Evolutionary conservation across 2,797 vertebrate species (phyloP).

Genomic region (Urosaurus nigricauda): DNA sequence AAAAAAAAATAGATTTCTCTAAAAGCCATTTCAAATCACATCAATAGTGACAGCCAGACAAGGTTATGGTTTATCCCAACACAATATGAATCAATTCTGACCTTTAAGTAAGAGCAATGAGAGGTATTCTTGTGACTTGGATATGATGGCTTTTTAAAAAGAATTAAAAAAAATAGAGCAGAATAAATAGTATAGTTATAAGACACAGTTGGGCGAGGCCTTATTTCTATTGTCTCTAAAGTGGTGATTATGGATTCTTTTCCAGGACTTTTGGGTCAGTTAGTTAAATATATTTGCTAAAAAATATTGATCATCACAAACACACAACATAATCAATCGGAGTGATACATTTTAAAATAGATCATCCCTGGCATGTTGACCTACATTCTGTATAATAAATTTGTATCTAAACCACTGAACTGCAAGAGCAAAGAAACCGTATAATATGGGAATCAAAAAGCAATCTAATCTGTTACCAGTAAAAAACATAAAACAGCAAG

Average conservation of each 20-base stretch:
- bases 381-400: not conserved
- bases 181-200: not conserved
- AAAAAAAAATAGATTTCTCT: constrained; percentile 5
- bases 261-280: not conserved
- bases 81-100: constrained; percentile 19
- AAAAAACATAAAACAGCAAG: no score
- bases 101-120: constrained; percentile 34
- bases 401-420: not conserved
- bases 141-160: not conserved
- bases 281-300: not conserved
- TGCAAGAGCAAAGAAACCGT: not conserved
- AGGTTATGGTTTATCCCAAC: not conserved
- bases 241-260: not conserved
- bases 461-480: no score
- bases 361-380: not conserved
- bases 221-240: not conserved
- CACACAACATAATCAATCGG: not conserved
- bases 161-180: not conserved
- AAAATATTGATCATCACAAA: not conserved
- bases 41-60: not conserved
- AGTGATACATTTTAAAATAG: not conserved
- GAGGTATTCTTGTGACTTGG: constrained; percentile 29
- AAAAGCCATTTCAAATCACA: constrained; percentile 1
- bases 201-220: not conserved
- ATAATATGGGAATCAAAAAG: no score